Base-by-base conservation (phyloP, 2,797 vertebrate species). In the Australoheros facetus region DNA sequence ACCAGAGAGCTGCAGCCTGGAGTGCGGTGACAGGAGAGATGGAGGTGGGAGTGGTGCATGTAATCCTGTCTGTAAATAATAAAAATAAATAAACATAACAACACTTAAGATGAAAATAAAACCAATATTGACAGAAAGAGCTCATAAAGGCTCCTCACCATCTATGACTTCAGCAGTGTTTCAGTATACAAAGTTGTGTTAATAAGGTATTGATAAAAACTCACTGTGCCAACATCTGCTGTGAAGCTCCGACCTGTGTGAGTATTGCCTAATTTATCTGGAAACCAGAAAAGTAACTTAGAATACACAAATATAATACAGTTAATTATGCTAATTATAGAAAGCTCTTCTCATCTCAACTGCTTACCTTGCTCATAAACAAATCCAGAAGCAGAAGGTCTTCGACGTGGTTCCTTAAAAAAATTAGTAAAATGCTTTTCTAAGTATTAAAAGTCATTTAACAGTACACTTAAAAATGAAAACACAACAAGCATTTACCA, bases 1-100 rank as follows among this genome's bases (percentile, higher is more conserved):
- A 2, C 87, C 91, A 0, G 95, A 88, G 73, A 96, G 86, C 74
- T 94, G 96, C 81, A 96, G 91, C 83, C 93, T 96, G 79, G 96
- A 94, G 87, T 96, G 97, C 16, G 96, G 96, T 26, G 96, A 96
- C 80, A 96, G 92, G 4, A 94, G 83, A 72, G 96, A 95, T 12
- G 96, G 95, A 13, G 96, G 95, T 69, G 95, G 96, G 64, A 97
- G 85, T 1, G 89, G 95, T 34, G 94, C 85, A 73, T 94, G 95
- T 90, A 96, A 95, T 91, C 94, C 95, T 21, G 85, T 88, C 97
- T 98, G 94, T 30, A 60, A 42, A 34, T 56, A 69, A 70, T 19
- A 85, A 79, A 58, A 80, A 21, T 9, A 17, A 21, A 51, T 17
- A 30, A 12, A 30, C 30, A 69, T 51, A 51, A 13, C 17, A 13